phyloP scores from a whole-genome alignment of 2,113 vertebrate genomes.

The Corydoras maculifer region DNA sequence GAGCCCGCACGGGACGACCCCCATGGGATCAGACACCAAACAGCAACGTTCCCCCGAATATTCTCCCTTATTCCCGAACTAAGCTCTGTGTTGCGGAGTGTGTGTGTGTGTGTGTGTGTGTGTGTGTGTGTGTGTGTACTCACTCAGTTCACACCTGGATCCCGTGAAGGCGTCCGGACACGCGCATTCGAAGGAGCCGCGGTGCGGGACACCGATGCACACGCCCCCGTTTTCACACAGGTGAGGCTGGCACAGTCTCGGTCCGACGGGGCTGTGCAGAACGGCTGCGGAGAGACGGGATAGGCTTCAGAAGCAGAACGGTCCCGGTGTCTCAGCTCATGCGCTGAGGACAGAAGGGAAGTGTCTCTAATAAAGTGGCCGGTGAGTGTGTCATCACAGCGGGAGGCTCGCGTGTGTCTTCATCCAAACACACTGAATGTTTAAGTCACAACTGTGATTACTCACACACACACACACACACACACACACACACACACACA shows the following conservation, averaged over 20 bases:
- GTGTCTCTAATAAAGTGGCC: too few species aligned
- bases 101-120: too few species aligned
- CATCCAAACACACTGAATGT: too few species aligned
- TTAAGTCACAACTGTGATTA: neutral
- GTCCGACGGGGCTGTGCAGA: neutral
- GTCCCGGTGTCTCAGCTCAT: too few species aligned
- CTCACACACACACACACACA: slow-evolving; percentile 22
- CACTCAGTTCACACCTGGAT: slow-evolving; percentile 72
- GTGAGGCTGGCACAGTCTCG: slow-evolving; percentile 59
- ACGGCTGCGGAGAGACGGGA: slow-evolving; percentile 10
- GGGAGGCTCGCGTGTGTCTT: too few species aligned
- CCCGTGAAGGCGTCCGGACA: slow-evolving; percentile 74
- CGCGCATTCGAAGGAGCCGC: slow-evolving; percentile 60
- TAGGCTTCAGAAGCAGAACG: too few species aligned
- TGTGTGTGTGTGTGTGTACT: slow-evolving; percentile 38
- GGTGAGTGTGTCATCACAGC: too few species aligned
- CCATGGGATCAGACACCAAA: neutral
- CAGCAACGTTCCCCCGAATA: too few species aligned
- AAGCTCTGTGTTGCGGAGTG: too few species aligned
- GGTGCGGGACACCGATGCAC: slow-evolving; percentile 56
- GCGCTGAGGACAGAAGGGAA: too few species aligned
- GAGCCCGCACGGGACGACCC: neutral
- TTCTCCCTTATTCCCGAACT: too few species aligned
- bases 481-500: slow-evolving; percentile 14
- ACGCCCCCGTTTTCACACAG: slow-evolving; percentile 77